Conservation (phyloP, 2,888 invertebrate genomes). For the Andrena marginata region DNA sequence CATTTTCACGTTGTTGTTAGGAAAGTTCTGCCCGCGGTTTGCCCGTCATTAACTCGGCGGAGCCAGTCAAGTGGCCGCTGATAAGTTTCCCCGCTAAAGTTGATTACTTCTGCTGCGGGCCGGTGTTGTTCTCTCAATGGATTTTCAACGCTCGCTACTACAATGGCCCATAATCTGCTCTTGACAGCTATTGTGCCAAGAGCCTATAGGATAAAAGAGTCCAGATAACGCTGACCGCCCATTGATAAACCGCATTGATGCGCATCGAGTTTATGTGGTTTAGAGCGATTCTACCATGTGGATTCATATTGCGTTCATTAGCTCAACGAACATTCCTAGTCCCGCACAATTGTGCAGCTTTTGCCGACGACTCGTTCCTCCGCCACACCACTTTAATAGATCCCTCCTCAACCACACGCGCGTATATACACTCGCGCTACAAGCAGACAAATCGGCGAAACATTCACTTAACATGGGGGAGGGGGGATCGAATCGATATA, state of each 20-base stretch:
- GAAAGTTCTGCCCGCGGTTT: slow-evolving; percentile 45
- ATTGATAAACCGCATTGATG: slow-evolving; percentile 48
- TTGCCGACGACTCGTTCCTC: not conserved
- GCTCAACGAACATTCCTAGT: slow-evolving; percentile 13
- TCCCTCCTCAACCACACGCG: no score
- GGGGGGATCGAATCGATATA: slow-evolving; percentile 1
- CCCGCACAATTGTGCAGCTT: not conserved
- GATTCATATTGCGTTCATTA: slow-evolving; percentile 26
- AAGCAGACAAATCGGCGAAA: slow-evolving; percentile 2
- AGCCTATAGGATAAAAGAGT: slow-evolving; percentile 42
- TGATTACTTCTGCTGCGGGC: slow-evolving; percentile 59
- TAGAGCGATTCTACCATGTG: not conserved
- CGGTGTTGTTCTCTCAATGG: slow-evolving; percentile 47
- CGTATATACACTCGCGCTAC: not conserved
- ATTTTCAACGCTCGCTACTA: slow-evolving; percentile 60
- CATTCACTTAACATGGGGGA: not conserved
- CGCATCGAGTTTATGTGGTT: slow-evolving; percentile 33
- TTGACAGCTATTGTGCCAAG: slow-evolving; percentile 56
- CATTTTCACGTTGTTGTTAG: slow-evolving; percentile 55
- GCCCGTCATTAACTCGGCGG: slow-evolving; percentile 60
- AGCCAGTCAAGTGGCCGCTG: slow-evolving; percentile 59
- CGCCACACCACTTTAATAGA: not conserved
- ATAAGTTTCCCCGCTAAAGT: slow-evolving; percentile 68
- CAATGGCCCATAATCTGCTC: slow-evolving; percentile 63
- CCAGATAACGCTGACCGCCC: slow-evolving; percentile 29